Evolutionary conservation across 2,113 vertebrate species (phyloP).

Genomic region (Ornithorhynchus anatinus): DNA sequence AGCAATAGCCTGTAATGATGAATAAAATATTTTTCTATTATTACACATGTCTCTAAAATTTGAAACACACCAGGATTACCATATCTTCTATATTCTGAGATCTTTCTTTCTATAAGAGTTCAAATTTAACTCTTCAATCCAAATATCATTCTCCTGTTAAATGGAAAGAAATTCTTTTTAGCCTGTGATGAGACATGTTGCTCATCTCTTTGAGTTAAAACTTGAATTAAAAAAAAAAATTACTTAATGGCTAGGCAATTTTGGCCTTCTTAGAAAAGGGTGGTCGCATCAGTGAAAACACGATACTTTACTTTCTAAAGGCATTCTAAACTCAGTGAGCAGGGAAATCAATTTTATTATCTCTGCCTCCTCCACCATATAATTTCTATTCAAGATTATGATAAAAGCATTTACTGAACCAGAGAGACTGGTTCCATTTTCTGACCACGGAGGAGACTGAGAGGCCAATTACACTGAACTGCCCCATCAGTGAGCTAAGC

Average conservation of each 20-base stretch:
- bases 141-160: too few species aligned
- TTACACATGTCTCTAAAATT: not conserved
- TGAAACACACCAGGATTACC: not conserved
- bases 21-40: not conserved
- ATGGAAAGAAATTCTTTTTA: too few species aligned
- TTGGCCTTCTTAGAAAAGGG: not conserved
- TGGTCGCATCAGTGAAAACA: too few species aligned
- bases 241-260: not conserved
- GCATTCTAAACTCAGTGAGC: not conserved
- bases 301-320: not conserved
- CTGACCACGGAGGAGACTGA: not conserved
- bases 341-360: slow-evolving; percentile 1
- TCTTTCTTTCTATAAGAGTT: too few species aligned
- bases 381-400: not conserved
- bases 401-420: not conserved
- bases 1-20: not conserved
- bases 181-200: not conserved
- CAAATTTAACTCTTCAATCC: too few species aligned
- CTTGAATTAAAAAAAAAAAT: not conserved
- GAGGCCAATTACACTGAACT: not conserved
- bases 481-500: not conserved
- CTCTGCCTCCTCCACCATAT: not conserved
- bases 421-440: not conserved
- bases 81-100: not conserved
- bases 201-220: not conserved